Base-by-base conservation (phyloP, 37 sponge, comb jelly and placozoan genomes). In the Spongia lamella region DNA sequence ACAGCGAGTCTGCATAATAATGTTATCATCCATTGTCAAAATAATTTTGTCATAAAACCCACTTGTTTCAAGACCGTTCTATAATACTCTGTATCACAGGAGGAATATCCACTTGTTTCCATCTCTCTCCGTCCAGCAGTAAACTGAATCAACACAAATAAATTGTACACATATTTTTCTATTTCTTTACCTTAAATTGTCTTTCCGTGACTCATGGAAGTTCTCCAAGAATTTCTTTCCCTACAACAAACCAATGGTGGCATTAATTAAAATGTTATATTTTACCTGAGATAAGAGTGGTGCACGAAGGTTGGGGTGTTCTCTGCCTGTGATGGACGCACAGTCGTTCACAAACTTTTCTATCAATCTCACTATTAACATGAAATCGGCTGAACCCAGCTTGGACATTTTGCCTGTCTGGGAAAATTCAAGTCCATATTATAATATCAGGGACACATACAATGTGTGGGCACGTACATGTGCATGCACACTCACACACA, bases 101-200 rank as follows among this genome's bases (percentile, higher is more conserved):
- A 13, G 97, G 93, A 15, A 92, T 90, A 51, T 96, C 93, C 20
- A 82, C 73, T 53, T 86, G 88, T 31, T 73, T 76, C 93, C 93
- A 92, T 24, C 88, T 72, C 83, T 96, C 93, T 7, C 75, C 76
- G 0, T 96, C 97, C 68, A 96, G 59, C 27, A 92, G 47, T 27
- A 86, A 50, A 39, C 90, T 90, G 25, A 19, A 47, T 4, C 13
- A 73, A 19, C 25, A 50, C 26, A 71, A 3, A 14, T 35, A 20
- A 68, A 5, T 22, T 33, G 17, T 38, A 21, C 32, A 24, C 72
- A 84, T 85, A 56, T 32, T 22, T 26, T 17, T 27, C 7, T 25
- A 36, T 24, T 25, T 3, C 64, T 49, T n/a, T 63, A 92, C 93
- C 90, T 53, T 26, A 94, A 67, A 43, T 95, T 95, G 25, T 22